phyloP scores from a whole-genome alignment of 2,888 invertebrate genomes.

The Crematogaster levior region DNA sequence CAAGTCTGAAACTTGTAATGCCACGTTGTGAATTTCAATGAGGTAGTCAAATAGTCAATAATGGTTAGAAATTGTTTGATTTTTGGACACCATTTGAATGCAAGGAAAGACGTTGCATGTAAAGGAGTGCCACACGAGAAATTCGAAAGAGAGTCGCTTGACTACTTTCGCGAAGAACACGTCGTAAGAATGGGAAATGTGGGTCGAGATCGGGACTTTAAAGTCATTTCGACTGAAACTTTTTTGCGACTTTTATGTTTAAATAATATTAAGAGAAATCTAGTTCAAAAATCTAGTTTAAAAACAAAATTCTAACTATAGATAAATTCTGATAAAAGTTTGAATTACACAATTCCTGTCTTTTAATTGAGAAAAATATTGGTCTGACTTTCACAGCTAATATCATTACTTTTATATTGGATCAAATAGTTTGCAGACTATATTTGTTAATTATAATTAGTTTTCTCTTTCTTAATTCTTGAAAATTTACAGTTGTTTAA shows the following conservation, averaged over 20 bases:
- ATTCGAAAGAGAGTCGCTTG: conserved; percentile 64
- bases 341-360: too few relatives aligned
- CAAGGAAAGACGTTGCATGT: conserved; percentile 18
- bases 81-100: background rate
- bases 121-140: conserved; percentile 37
- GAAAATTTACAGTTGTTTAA: background rate
- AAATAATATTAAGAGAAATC: background rate
- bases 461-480: background rate
- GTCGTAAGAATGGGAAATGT: conserved; percentile 59
- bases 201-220: conserved; percentile 58
- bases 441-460: background rate
- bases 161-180: conserved; percentile 66
- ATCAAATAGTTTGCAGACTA: background rate
- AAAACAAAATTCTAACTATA: background rate
- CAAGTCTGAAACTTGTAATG: background rate
- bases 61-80: conserved; percentile 20
- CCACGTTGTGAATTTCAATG: background rate
- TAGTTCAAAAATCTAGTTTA: too few relatives aligned
- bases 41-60: background rate
- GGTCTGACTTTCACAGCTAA: background rate
- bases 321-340: background rate
- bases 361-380: background rate
- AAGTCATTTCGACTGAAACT: background rate
- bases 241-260: background rate
- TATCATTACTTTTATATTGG: background rate